Evolutionary conservation across 2,797 vertebrate species (phyloP).

Genomic region (Pangasius mekongensis): DNA sequence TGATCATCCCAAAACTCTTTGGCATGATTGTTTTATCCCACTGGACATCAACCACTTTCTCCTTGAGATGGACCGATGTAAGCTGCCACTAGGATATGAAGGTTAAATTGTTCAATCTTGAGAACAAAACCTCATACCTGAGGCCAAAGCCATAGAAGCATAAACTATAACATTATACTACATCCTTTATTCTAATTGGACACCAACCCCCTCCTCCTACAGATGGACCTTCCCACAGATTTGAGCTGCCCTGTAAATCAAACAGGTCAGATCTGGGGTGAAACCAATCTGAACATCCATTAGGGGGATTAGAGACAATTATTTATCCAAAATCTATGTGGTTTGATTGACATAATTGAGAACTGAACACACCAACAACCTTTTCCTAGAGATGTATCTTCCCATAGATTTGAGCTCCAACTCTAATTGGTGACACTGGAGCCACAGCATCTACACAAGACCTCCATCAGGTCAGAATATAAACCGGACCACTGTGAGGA

Average conservation of each 20-base stretch:
- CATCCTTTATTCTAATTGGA: not conserved
- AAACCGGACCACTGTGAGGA: not conserved
- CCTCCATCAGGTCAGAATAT: not conserved
- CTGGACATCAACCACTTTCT: not conserved
- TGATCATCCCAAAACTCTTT: not conserved
- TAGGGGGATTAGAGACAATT: not conserved
- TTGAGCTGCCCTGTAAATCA: not conserved
- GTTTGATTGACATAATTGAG: not conserved
- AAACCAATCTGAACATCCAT: not conserved
- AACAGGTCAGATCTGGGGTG: not conserved
- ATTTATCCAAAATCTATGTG: not conserved
- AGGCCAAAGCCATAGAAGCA: not conserved
- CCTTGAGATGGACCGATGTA: too few species aligned
- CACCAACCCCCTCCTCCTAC: not conserved
- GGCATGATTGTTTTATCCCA: not conserved
- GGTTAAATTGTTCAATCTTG: not conserved
- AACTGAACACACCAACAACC: not conserved
- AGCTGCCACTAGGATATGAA: too few species aligned
- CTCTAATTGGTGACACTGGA: not conserved
- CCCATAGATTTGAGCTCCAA: not conserved
- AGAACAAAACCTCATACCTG: not conserved
- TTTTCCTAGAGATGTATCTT: not conserved
- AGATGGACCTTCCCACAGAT: not conserved
- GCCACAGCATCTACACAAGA: not conserved
- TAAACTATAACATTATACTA: too few species aligned